Evolutionary conservation across 2,888 invertebrate genomes (phyloP), one percentile per base, ranked within the genome.

Genomic region (Eueremaeus valkanovi): DNA sequence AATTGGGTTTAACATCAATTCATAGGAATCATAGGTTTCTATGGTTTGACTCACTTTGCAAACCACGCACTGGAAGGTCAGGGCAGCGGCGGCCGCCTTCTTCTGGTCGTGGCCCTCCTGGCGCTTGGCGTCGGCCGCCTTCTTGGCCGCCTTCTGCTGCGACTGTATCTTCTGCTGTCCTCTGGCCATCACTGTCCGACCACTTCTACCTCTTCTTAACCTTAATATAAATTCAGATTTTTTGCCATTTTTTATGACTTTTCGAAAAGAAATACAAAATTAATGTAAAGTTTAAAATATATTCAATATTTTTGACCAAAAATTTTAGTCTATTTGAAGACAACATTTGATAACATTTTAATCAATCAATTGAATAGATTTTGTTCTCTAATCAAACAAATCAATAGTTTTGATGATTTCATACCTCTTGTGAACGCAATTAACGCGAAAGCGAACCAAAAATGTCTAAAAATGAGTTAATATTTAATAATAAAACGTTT

Each of bases 131-230:
- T 95, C 94, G 0, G 90, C 90, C 81, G 88, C 86, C 84, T 93
- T 96, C 83, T 96, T 95, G 63, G 90, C 90, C 78, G 93, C 92
- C 85, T 97, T 98, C 36, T 93, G 94, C 86, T 99, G 98, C 13
- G 97, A 96, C 85, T 98, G 98, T 76, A 95, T 87, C 86, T 99
- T 99, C 84, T 99, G 98, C 82, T 98, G 98, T 82, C 98, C 98
- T 81, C 99, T 90, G 82, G 99, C 98, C 99, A 99, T 99, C 21
- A 80, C 73, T 33, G 68, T 6, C n/a, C 13, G 21, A 13, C 29
- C 21, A 33, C 45, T 55, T 5, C n/a, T 63, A 18, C 27, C 31
- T n/a, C n/a, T n/a, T n/a, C n/a, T 13, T 33, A 33, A 18, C 29
- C 13, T 61, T 29, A 27, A 18, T 8, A 63, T 18, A 27, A 55